A percentile compares a stretch with the other conserved stretches of the same genome.
Evolutionary conservation across 2,888 invertebrate genomes (phyloP).

Genomic region (Tetragonula carbonaria): DNA sequence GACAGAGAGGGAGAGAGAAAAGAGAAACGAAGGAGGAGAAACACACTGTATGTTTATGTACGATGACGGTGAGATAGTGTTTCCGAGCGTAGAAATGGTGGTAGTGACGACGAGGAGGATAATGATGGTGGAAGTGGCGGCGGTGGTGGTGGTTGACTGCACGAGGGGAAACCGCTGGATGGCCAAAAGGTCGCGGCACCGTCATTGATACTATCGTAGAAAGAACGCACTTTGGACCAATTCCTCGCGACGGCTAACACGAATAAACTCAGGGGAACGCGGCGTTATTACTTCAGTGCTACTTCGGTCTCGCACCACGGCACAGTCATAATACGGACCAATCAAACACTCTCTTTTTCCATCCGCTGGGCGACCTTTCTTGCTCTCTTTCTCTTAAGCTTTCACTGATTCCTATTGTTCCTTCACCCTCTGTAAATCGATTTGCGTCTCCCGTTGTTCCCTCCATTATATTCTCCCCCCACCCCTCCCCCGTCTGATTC

Average conservation of each 20-base stretch:
- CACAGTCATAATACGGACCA: conserved; percentile 62
- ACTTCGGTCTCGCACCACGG: conserved; percentile 79
- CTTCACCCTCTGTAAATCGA: neutral
- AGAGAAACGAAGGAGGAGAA: neutral
- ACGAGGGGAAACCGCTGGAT: conserved; percentile 45
- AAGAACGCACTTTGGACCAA: conserved; percentile 81
- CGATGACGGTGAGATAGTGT: conserved; percentile 8
- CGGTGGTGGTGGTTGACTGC: conserved; percentile 36
- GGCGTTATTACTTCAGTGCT: conserved; percentile 79
- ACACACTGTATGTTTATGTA: conserved; percentile 44
- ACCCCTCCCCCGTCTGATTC: neutral
- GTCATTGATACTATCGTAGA: conserved; percentile 76
- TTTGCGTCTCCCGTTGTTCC: conserved; percentile 17
- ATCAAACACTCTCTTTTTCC: conserved; percentile 13
- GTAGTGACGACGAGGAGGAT: conserved; percentile 1
- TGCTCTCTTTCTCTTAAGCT: conserved; percentile 20
- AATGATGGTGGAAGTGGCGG: neutral
- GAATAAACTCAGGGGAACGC: conserved; percentile 79
- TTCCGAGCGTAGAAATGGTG: neutral
- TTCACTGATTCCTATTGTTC: neutral
- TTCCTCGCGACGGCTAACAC: conserved; percentile 75
- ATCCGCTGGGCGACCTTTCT: neutral
- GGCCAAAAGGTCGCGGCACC: conserved; percentile 77
- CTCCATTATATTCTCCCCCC: neutral
- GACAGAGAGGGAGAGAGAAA: neutral